Base-by-base conservation (phyloP, 2,113 vertebrate genomes). In the Aspiorhynchus laticeps region DNA sequence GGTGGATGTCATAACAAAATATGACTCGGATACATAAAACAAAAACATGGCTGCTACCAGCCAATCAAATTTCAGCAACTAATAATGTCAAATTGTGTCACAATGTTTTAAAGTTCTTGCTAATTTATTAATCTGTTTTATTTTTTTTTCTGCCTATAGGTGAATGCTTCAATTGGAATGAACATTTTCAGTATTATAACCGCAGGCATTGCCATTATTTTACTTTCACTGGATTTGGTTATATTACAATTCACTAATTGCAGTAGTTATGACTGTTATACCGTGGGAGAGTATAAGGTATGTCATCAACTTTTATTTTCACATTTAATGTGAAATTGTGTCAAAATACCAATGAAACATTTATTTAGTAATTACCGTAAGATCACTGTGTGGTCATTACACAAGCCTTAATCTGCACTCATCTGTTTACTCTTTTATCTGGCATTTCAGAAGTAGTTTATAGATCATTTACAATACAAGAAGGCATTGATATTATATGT, bases 131-230 rank as follows among this genome's bases (percentile, higher is more conserved):
- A 56, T 56, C 53, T 26, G 31, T 69, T 7, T 48, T 14, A 1
- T 19, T 56, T 7, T 56, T 46, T 17, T 8, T 19, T n/a, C 61
- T 11, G 8, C 24, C 6, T 56, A 7, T 2, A 87, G 86, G 67
- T 87, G 24, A 67, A 43, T 0, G 38, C 31, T 15, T 83, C 86
- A 0, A 8, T 84, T 46, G 81, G 31, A 41, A 79, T 88, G 38
- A 88, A 88, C 33, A 24, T 88, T 12, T 9, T 79, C 75, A 88
- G 87, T 46, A 36, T 33, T 10, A 0, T 88, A 14, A 9, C 7
- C 12, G 77, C 82, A 26, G 26, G 38, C 8, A 51, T 4, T 9
- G 36, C 10, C 43, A 4, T 78, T 31, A 33, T 71, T 61, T 31
- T 87, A 7, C 2, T 82, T 14, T 31, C 53, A 6, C 0, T 81